These are phyloP conservation scores for Engystomops pustulosus DNA, from an alignment of 2,113 vertebrate species.

Conservation along the genomic window DNA sequence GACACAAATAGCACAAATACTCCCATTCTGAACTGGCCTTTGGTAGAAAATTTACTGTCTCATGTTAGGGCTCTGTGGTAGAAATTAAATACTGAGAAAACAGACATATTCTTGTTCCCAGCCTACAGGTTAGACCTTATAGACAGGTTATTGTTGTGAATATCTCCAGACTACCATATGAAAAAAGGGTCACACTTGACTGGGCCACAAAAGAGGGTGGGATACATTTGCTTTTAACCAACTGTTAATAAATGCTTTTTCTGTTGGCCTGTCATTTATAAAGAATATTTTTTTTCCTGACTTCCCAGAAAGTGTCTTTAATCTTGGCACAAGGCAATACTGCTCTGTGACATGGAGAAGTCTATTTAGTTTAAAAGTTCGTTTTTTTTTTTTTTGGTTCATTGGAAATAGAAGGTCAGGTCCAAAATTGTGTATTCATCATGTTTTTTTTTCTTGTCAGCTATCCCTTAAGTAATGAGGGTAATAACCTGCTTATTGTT, in stretches of 20 bases:
- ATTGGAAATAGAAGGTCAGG: constrained; percentile 19
- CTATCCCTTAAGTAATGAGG: constrained; percentile 30
- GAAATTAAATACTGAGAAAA: constrained; percentile 61
- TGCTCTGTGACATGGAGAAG: constrained; percentile 25
- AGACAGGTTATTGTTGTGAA: constrained; percentile 59
- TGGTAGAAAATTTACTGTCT: constrained; percentile 58
- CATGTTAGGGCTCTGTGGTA: constrained; percentile 49
- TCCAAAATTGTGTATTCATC: constrained; percentile 29
- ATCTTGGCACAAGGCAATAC: constrained; percentile 28
- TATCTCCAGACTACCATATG: constrained; percentile 50
- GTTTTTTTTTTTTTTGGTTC: constrained; percentile 53
- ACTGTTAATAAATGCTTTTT: constrained; percentile 59
- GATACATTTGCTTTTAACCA: constrained; percentile 58
- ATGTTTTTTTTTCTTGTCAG: constrained; percentile 7
- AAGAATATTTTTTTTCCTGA: constrained; percentile 46
- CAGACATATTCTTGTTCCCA: constrained; percentile 59
- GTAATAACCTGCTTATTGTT: constrained; percentile 20
- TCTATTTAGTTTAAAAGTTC: constrained; percentile 35
- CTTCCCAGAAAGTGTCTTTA: constrained; percentile 54
- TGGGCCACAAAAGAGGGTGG: constrained; percentile 57
- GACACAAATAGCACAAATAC: constrained; percentile 59
- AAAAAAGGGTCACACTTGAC: constrained; percentile 58
- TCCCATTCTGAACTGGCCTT: constrained; percentile 56
- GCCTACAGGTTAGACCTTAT: constrained; percentile 56
- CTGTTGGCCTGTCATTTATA: constrained; percentile 54